Conservation (phyloP, 2,888 invertebrate genomes). For the Microchrysa polita region DNA sequence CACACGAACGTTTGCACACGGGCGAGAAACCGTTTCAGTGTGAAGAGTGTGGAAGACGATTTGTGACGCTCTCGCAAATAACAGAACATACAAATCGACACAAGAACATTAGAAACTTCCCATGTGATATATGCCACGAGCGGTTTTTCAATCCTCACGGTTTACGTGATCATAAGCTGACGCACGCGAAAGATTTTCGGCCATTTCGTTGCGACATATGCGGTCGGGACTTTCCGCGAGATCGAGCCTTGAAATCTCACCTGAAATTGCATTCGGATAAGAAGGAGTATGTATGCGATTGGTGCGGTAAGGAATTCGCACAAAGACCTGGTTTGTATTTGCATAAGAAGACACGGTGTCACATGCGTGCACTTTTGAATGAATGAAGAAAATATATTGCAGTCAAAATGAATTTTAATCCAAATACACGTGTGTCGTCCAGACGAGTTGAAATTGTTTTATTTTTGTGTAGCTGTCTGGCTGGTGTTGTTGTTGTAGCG, state of each 20-base stretch:
- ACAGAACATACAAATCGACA: conserved; percentile 50
- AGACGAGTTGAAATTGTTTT: too few relatives aligned
- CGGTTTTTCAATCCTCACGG: conserved; percentile 31
- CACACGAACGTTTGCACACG: conserved; percentile 47
- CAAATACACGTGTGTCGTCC: too few relatives aligned
- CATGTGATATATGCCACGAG: conserved; percentile 48
- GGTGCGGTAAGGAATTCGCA: conserved; percentile 52
- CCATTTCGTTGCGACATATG: conserved; percentile 43
- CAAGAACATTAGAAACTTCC: conserved; percentile 48
- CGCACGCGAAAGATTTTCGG: conserved; percentile 9
- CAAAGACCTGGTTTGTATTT: conserved; percentile 50
- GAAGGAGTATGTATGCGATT: conserved; percentile 51
- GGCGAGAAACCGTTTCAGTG: conserved; percentile 52
- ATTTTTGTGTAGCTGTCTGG: too few relatives aligned
- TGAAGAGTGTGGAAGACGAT: conserved; percentile 49
- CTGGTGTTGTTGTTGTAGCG: too few relatives aligned
- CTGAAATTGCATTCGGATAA: conserved; percentile 51
- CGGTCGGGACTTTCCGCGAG: conserved; percentile 48
- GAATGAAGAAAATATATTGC: too few relatives aligned
- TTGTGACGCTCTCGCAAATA: conserved; percentile 46
- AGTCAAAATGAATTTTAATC: too few relatives aligned
- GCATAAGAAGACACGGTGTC: conserved; percentile 35
- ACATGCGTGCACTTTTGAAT: too few relatives aligned
- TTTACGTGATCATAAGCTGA: background rate
- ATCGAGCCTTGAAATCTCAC: conserved; percentile 51